Evolutionary conservation across 2,113 vertebrate species (phyloP).

Genomic region (Nothobranchius kuhntae): DNA sequence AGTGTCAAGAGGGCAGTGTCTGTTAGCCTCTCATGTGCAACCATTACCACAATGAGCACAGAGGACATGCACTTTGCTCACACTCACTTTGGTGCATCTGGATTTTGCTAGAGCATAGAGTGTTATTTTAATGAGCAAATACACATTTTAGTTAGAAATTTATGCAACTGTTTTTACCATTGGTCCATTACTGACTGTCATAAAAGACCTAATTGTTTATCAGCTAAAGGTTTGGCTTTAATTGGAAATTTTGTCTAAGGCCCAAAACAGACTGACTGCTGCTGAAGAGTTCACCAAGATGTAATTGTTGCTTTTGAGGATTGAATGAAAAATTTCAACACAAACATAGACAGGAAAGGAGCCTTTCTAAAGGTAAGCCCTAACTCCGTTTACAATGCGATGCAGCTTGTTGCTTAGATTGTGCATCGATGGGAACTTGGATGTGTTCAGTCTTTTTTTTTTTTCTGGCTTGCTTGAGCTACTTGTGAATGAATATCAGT

Average conservation of each 20-base stretch:
- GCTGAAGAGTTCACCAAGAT: slow-evolving; percentile 5
- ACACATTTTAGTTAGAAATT: no score
- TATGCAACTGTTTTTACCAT: not conserved
- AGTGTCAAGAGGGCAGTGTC: no score
- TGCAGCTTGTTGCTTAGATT: slow-evolving; percentile 2
- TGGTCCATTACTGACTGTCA: slow-evolving; percentile 1
- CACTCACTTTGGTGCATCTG: no score
- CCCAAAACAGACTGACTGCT: slow-evolving; percentile 16
- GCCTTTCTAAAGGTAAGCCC: slow-evolving; percentile 12
- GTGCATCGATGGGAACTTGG: not conserved
- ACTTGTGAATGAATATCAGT: slow-evolving; percentile 27
- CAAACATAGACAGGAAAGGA: slow-evolving; percentile 18
- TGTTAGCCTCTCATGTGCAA: no score
- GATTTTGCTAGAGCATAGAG: no score
- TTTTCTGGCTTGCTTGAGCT: slow-evolving; percentile 16
- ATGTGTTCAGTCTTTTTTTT: slow-evolving; percentile 12
- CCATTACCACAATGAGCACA: no score
- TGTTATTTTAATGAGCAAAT: no score
- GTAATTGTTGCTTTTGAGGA: slow-evolving; percentile 21
- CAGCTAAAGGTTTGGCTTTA: slow-evolving; percentile 21
- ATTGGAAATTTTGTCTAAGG: slow-evolving; percentile 10
- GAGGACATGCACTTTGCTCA: no score
- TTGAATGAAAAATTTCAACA: slow-evolving; percentile 16
- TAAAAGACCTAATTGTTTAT: slow-evolving; percentile 15
- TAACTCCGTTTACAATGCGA: not conserved